Evolutionary conservation across 2,797 vertebrate species (phyloP).

Genomic region (Notolepis coatsorum): DNA sequence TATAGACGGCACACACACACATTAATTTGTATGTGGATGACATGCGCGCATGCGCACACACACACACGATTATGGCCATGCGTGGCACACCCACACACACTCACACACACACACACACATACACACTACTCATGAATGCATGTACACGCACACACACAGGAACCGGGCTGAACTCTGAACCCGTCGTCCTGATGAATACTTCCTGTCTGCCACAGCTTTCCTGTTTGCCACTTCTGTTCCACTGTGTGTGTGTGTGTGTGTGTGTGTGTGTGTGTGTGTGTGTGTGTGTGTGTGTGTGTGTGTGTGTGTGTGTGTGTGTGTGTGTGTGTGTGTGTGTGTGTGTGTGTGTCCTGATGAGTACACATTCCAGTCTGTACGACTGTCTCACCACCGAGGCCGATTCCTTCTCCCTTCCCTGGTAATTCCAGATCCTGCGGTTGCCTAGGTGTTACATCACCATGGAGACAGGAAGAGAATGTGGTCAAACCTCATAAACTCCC

Average conservation of each 20-base stretch:
- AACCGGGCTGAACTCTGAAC: slow-evolving; percentile 49
- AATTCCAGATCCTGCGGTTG: slow-evolving; percentile 19
- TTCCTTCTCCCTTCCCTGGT: slow-evolving; percentile 23
- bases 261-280: slow-evolving; percentile 11
- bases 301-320: slow-evolving; percentile 8
- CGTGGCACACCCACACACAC: slow-evolving; percentile 12
- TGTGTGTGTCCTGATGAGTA: slow-evolving; percentile 24
- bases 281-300: slow-evolving; percentile 8
- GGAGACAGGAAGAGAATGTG: slow-evolving; percentile 6
- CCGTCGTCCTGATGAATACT: slow-evolving; percentile 55
- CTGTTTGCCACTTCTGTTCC: slow-evolving; percentile 54
- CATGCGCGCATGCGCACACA: slow-evolving; percentile 17
- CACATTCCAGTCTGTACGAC: slow-evolving; percentile 42
- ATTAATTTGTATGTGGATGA: no score
- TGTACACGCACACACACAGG: slow-evolving; percentile 14
- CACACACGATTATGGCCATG: no score
- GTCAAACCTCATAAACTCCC: not conserved
- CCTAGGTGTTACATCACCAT: slow-evolving; percentile 31
- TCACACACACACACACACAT: slow-evolving; percentile 13
- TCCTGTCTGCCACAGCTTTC: slow-evolving; percentile 65
- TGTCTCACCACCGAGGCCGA: slow-evolving; percentile 15
- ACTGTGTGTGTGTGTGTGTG: not conserved
- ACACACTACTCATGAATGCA: not conserved
- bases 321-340: slow-evolving; percentile 4
- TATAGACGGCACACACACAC: not conserved